phyloP scores from a whole-genome alignment of 2,888 invertebrate species.

The Brenthis daphne region DNA sequence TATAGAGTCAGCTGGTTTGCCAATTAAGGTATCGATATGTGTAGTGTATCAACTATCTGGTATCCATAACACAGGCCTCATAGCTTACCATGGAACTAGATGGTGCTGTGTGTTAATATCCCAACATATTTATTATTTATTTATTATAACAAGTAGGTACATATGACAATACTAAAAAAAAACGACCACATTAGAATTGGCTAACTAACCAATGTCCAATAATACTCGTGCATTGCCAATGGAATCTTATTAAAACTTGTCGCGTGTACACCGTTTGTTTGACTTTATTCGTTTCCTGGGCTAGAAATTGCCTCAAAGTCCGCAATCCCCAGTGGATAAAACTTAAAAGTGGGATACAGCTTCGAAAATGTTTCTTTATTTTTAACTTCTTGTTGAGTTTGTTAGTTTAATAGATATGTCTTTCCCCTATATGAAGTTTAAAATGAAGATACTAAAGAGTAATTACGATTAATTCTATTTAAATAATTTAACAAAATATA shows the following conservation, averaged over 20 bases:
- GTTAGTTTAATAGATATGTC: conserved; percentile 10
- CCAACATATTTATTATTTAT: too few relatives aligned
- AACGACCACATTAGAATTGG: not conserved
- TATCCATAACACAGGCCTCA: too few relatives aligned
- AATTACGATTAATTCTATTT: not conserved
- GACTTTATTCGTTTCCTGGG: conserved; percentile 46
- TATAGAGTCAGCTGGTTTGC: too few relatives aligned
- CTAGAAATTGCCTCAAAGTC: conserved; percentile 43
- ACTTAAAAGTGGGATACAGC: conserved; percentile 42
- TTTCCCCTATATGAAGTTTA: not conserved
- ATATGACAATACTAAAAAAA: not conserved
- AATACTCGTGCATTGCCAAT: conserved; percentile 41
- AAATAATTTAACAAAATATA: too few relatives aligned
- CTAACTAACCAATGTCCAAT: conserved; percentile 33
- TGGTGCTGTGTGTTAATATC: too few relatives aligned
- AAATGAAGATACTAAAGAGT: not conserved
- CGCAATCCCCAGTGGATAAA: conserved; percentile 39
- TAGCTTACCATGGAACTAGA: too few relatives aligned
- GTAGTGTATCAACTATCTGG: too few relatives aligned
- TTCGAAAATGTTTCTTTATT: conserved; percentile 30
- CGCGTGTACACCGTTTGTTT: conserved; percentile 45
- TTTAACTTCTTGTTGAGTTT: conserved; percentile 21
- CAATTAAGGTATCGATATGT: too few relatives aligned
- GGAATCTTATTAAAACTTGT: conserved; percentile 56
- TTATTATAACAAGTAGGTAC: too few relatives aligned